Evolutionary conservation across 2,888 invertebrate species (phyloP).

Genomic region (Schrankia costaestrigalis): DNA sequence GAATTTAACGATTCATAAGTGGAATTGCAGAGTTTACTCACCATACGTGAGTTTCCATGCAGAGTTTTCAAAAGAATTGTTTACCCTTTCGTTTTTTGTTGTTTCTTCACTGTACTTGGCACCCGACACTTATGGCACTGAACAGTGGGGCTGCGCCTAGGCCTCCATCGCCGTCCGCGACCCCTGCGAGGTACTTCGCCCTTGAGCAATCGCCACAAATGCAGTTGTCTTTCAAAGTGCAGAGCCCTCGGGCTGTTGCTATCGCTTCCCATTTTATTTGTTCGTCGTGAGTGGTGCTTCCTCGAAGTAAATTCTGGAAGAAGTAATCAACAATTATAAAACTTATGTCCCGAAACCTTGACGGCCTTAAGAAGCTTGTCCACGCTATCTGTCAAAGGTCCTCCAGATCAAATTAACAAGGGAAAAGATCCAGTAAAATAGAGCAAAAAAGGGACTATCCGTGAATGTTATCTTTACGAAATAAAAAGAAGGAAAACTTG

Average conservation of each 20-base stretch:
- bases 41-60: conserved; percentile 2
- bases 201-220: conserved; percentile 57
- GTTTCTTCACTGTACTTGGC: conserved; percentile 48
- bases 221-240: conserved; percentile 66
- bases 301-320: conserved; percentile 59
- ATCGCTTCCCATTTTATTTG: conserved; percentile 75
- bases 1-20: no score
- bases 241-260: conserved; percentile 65
- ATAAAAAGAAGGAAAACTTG: no score
- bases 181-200: conserved; percentile 51
- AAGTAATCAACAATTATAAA: background rate
- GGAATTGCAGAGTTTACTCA: background rate
- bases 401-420: no score
- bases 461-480: no score
- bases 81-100: background rate
- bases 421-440: no score
- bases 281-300: conserved; percentile 60
- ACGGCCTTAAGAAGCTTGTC: background rate
- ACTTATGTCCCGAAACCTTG: background rate
- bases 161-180: conserved; percentile 66
- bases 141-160: conserved; percentile 62
- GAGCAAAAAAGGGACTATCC: no score
- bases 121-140: conserved; percentile 59
- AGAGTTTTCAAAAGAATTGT: background rate
- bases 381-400: background rate